A percentile compares a stretch with the other conserved stretches of the same genome.
Evolutionary conservation across 2,888 invertebrate species (phyloP).

Genomic region (Troides oblongomaculatus): DNA sequence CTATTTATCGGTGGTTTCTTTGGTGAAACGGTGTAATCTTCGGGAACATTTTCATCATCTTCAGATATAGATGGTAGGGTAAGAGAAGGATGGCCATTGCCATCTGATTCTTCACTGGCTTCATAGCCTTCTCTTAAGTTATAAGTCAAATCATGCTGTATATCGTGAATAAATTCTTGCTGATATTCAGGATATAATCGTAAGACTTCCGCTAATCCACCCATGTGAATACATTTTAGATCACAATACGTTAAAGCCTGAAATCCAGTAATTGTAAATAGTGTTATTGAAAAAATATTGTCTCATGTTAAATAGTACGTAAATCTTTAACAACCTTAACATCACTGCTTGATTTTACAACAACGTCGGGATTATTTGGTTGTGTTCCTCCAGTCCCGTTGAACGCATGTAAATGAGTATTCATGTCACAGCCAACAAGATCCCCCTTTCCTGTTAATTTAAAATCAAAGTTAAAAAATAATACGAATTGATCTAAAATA

Average conservation of each 20-base stretch:
- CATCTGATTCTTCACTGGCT: constrained; percentile 89
- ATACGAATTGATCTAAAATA: not conserved
- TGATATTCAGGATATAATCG: constrained; percentile 96
- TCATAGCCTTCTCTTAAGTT: constrained; percentile 96
- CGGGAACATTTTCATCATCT: constrained; percentile 94
- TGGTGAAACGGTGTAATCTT: constrained; percentile 83
- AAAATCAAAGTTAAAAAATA: constrained; percentile 28
- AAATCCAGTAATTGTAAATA: constrained; percentile 19
- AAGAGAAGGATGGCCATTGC: constrained; percentile 88
- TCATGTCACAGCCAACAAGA: constrained; percentile 95
- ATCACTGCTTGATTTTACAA: constrained; percentile 96
- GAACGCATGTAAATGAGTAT: constrained; percentile 85
- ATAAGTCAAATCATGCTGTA: constrained; percentile 96
- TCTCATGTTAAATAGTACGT: too few species aligned
- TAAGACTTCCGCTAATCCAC: constrained; percentile 92
- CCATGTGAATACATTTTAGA: constrained; percentile 95
- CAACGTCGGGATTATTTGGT: constrained; percentile 85
- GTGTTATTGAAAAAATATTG: too few species aligned
- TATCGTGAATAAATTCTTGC: constrained; percentile 95
- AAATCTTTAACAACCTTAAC: constrained; percentile 82
- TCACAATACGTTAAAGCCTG: constrained; percentile 97
- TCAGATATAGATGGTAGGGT: constrained; percentile 96
- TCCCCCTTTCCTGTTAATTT: constrained; percentile 92
- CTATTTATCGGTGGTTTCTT: constrained; percentile 81
- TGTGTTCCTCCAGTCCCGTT: constrained; percentile 81